phyloP scores from a whole-genome alignment of 2,113 vertebrate genomes.

The Bucco capensis region DNA sequence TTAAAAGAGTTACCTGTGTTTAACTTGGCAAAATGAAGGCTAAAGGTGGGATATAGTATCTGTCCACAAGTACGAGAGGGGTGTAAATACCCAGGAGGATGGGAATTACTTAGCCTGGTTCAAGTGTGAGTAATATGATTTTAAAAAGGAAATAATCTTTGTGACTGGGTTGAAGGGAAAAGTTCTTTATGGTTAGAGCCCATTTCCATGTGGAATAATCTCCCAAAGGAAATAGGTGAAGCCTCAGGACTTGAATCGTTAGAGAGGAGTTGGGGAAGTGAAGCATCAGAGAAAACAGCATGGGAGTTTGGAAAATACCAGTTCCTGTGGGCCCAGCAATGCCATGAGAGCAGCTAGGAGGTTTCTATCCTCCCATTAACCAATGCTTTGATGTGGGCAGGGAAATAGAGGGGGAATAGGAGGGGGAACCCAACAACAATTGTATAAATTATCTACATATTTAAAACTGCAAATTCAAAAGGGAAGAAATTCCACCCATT shows the following conservation, averaged over 20 bases:
- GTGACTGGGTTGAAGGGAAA: background rate
- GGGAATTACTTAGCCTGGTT: slow-evolving; percentile 21
- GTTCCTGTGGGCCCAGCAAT: background rate
- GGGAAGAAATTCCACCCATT: background rate
- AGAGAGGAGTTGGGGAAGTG: background rate
- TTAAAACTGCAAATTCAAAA: background rate
- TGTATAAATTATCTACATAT: background rate
- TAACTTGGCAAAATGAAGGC: slow-evolving; percentile 64
- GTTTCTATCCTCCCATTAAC: background rate
- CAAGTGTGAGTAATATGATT: slow-evolving; percentile 12
- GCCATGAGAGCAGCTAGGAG: background rate
- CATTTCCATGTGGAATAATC: background rate
- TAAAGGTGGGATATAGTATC: slow-evolving; percentile 22
- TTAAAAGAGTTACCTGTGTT: slow-evolving; percentile 61
- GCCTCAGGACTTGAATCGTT: background rate
- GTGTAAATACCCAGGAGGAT: background rate
- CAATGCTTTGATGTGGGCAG: background rate
- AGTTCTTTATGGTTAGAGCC: background rate
- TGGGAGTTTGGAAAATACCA: background rate
- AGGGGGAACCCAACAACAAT: background rate
- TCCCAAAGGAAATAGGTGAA: background rate
- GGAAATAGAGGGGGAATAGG: background rate
- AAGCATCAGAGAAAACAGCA: background rate
- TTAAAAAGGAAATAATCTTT: background rate
- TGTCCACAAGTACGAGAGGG: slow-evolving; percentile 13